phyloP scores from a whole-genome alignment of 2,113 vertebrate species.

The Pterocles gutturalis region DNA sequence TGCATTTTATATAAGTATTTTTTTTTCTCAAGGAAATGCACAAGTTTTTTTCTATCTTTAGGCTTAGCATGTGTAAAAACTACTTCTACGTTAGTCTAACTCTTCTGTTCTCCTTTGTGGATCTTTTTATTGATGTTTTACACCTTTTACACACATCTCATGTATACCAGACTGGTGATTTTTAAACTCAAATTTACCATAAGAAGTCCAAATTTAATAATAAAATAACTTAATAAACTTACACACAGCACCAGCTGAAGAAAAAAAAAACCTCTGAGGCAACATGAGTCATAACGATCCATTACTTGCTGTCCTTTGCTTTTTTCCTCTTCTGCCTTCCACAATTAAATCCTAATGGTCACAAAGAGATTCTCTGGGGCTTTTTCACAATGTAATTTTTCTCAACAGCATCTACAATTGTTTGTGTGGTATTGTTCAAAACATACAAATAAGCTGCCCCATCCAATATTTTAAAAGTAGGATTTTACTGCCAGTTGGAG shows the following conservation, averaged over 20 bases:
- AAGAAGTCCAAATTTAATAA: neutral
- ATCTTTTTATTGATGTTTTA: neutral
- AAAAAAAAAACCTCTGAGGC: conserved; percentile 3
- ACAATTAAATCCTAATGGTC: conserved; percentile 60
- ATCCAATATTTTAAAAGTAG: neutral
- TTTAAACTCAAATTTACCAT: neutral
- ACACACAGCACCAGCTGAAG: neutral
- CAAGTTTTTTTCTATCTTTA: neutral
- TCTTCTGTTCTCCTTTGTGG: neutral
- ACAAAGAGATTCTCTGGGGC: conserved; percentile 15
- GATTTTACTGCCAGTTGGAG: neutral
- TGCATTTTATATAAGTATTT: neutral
- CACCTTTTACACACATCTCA: neutral
- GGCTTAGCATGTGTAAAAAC: neutral
- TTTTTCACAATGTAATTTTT: conserved; percentile 23
- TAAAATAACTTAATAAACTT: conserved; percentile 18
- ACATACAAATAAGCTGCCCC: neutral
- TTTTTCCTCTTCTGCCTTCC: conserved; percentile 25
- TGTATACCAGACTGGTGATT: neutral
- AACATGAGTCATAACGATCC: neutral
- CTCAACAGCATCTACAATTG: conserved; percentile 3
- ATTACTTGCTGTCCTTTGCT: conserved; percentile 16
- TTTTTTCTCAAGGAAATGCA: neutral
- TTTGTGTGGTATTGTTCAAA: neutral
- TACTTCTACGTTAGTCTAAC: neutral